Percentiles rank a stretch among this genome's conserved stretches.
Evolutionary conservation across 2,888 invertebrate species (phyloP).

Genomic region (Scaptomyza parva): DNA sequence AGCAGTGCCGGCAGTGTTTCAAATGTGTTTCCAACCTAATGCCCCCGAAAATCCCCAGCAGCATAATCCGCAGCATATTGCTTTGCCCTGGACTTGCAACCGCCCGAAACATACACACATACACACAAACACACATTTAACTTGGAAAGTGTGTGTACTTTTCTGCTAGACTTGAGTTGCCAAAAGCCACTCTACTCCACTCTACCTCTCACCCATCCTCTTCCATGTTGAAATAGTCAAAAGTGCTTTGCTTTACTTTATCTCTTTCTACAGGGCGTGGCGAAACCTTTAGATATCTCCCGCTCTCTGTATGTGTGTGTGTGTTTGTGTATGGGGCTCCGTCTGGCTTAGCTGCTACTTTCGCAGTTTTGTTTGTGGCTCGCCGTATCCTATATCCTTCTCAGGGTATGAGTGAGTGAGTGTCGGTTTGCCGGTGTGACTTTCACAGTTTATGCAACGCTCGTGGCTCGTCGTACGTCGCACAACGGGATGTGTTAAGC

Average conservation of each 20-base stretch:
- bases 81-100: slow-evolving; percentile 60
- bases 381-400: slow-evolving; percentile 69
- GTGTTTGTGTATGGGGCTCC: slow-evolving; percentile 60
- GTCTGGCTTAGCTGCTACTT: slow-evolving; percentile 78
- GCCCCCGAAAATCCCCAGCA: slow-evolving; percentile 75
- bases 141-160: slow-evolving; percentile 76
- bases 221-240: slow-evolving; percentile 72
- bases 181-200: slow-evolving; percentile 57
- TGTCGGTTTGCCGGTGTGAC: slow-evolving; percentile 67
- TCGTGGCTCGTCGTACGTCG: slow-evolving; percentile 23
- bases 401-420: slow-evolving; percentile 1
- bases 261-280: slow-evolving; percentile 65
- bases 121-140: slow-evolving; percentile 12
- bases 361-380: slow-evolving; percentile 77
- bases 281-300: slow-evolving; percentile 12
- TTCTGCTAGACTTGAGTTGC: slow-evolving; percentile 79
- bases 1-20: slow-evolving; percentile 70
- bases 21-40: slow-evolving; percentile 80
- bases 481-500: slow-evolving; percentile 64
- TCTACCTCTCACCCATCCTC: neutral
- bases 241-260: slow-evolving; percentile 77
- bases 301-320: slow-evolving; percentile 20
- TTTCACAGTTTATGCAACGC: slow-evolving; percentile 74
- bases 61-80: slow-evolving; percentile 79
- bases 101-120: slow-evolving; percentile 12